phyloP scores from a whole-genome alignment of 2,797 vertebrate genomes.

The Thaleichthys pacificus region DNA sequence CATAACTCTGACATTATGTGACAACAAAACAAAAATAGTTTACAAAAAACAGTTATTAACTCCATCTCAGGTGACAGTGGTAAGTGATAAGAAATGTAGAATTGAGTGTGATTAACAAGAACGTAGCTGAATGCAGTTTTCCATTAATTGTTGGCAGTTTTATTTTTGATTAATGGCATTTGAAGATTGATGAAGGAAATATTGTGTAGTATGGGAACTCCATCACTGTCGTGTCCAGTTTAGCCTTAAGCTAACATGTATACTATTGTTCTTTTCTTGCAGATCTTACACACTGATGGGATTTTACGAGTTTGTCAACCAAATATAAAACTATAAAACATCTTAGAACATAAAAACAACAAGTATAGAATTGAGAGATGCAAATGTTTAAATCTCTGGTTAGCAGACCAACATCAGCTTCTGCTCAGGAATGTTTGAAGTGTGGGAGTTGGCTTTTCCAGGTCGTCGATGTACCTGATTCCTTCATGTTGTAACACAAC shows the following conservation, averaged over 20 bases:
- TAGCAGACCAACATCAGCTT: conserved; percentile 33
- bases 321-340: conserved; percentile 36
- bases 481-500: conserved; percentile 10
- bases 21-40: conserved; percentile 16
- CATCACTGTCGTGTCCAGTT: too few species aligned
- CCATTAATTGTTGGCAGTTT: neutral
- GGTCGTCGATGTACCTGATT: neutral
- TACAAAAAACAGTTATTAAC: neutral
- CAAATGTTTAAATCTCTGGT: conserved; percentile 1
- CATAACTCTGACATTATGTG: conserved; percentile 26
- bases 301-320: conserved; percentile 37
- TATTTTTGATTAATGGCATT: neutral
- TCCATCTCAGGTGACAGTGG: conserved; percentile 3
- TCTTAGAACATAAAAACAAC: conserved; percentile 58
- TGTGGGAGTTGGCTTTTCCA: conserved; percentile 51
- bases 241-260: conserved; percentile 8
- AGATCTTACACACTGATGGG: conserved; percentile 30
- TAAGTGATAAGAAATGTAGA: neutral
- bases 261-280: conserved; percentile 28
- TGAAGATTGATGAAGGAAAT: conserved; percentile 1
- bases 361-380: conserved; percentile 40
- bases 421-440: conserved; percentile 66
- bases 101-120: too few species aligned
- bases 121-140: neutral
- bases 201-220: conserved; percentile 9